Base-by-base conservation (phyloP, 2,888 invertebrate genomes). In the Nephrotoma appendiculata region DNA sequence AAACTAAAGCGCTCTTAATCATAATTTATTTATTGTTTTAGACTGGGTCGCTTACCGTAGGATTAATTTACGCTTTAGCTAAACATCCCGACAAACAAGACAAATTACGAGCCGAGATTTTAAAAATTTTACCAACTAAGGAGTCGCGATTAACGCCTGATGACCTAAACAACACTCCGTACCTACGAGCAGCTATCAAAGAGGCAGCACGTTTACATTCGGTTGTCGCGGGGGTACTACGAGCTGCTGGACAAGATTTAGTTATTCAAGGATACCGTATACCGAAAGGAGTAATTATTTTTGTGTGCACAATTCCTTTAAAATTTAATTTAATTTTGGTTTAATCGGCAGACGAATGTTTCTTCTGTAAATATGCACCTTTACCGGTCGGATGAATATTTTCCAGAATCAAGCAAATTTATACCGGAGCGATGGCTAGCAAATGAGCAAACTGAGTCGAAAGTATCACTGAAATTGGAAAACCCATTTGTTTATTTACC, bases 371-470 rank as follows among this genome's bases (percentile, higher is more conserved):
- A 89, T 88, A 90, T 90, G 0, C 90, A 90, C 87, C 87, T 89
- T 3, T 90, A 89, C 88, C 15, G 90, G 42, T 90, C 90, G 0
- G 94, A 94, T 19, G 91, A 93, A 87, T 93, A 95, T 88, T 95
- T 94, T 89, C 92, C 93, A 0, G 91, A 92, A 12, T 91, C 94
- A 2, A 89, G 92, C 0, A 92, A 93, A 87, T 96, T 93, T 89
- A 89, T 94, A 41, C 96, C 96, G 0, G 95, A 96, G 89, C 91
- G 96, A 45, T 96, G 96, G 96, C 92, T 92, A 71, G 86, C 71
- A 44, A 45, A 52, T 31, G 86, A 86, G n/a, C 41, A 57, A 42
- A 90, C 90, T 84, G 11, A 41, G 42, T 86, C 42, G 44, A 45
- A 84, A 71, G 88, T 87, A 4, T 86, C 89, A 4, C 43, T 87